phyloP scores from a whole-genome alignment of 2,888 invertebrate species.

The Eurois occulta region DNA sequence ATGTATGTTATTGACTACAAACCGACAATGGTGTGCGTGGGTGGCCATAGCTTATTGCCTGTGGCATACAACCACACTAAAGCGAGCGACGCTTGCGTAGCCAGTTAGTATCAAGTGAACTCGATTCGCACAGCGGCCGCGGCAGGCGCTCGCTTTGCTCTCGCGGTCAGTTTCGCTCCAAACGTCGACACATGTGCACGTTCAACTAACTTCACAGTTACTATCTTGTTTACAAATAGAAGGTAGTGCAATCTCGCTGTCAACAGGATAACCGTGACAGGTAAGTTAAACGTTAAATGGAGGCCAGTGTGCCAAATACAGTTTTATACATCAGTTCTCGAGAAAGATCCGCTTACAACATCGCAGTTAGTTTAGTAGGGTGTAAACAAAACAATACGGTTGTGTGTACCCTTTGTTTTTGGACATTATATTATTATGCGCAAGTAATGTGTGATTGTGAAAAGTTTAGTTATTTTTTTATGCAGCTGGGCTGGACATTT shows the following conservation, averaged over 20 bases:
- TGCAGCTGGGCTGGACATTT: background rate
- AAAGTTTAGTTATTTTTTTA: background rate
- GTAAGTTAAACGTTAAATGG: conserved; percentile 82
- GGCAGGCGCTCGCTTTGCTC: conserved; percentile 66
- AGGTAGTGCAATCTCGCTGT: conserved; percentile 78
- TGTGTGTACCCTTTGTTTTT: conserved; percentile 81
- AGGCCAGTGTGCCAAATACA: conserved; percentile 78
- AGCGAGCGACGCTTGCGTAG: conserved; percentile 60
- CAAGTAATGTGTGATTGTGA: conserved; percentile 65
- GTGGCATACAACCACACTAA: conserved; percentile 64
- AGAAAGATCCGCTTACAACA: conserved; percentile 51
- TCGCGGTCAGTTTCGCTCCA: conserved; percentile 79
- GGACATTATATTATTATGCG: conserved; percentile 70
- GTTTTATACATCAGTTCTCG: conserved; percentile 46
- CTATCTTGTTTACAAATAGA: conserved; percentile 85
- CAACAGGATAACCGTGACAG: conserved; percentile 84
- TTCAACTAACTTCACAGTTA: conserved; percentile 57
- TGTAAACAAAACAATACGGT: conserved; percentile 81
- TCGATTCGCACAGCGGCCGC: conserved; percentile 77
- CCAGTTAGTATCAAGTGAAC: conserved; percentile 77
- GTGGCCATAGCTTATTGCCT: conserved; percentile 68
- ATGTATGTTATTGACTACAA: conserved; percentile 62
- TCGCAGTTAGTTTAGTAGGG: conserved; percentile 46
- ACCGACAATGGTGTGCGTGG: conserved; percentile 66
- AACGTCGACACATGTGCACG: conserved; percentile 80